Percentiles rank a stretch among this genome's conserved stretches.
phyloP scores from a whole-genome alignment of 2,888 invertebrate species.

The Spicauda simplicius region DNA sequence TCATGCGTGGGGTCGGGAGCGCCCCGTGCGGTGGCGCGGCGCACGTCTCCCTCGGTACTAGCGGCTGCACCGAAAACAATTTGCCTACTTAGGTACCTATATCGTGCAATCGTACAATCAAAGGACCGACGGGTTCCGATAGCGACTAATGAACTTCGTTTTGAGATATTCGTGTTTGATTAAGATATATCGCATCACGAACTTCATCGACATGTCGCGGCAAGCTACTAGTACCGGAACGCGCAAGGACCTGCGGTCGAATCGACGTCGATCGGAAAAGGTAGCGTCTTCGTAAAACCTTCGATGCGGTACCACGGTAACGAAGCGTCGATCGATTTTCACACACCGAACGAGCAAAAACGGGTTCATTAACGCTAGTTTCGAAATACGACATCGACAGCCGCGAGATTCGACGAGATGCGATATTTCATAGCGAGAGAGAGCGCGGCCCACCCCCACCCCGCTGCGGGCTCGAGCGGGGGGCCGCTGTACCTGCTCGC shows the following conservation, averaged over 20 bases:
- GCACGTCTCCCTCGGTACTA: constrained; percentile 13
- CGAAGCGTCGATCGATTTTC: constrained; percentile 11
- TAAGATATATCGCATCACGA: neutral
- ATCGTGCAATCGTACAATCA: neutral
- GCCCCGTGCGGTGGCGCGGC: constrained; percentile 16
- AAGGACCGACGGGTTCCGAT: neutral
- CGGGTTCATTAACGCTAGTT: constrained; percentile 24
- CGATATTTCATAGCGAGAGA: constrained; percentile 20
- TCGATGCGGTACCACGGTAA: neutral
- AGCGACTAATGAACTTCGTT: neutral
- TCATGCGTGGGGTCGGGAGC: constrained; percentile 17
- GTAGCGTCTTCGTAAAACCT: constrained; percentile 5
- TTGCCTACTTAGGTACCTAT: neutral
- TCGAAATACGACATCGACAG: constrained; percentile 13
- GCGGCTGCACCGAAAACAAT: neutral
- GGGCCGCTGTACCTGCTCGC: constrained; percentile 46
- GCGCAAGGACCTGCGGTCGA: neutral
- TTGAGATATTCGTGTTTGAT: neutral
- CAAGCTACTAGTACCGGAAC: neutral
- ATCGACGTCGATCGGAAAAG: constrained; percentile 8
- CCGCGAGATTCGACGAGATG: constrained; percentile 14
- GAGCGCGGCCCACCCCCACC: constrained; percentile 41
- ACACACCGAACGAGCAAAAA: constrained; percentile 20
- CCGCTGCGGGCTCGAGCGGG: constrained; percentile 56
- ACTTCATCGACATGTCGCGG: neutral